phyloP scores from a whole-genome alignment of 2,113 vertebrate genomes.

The Chrysemys picta region DNA sequence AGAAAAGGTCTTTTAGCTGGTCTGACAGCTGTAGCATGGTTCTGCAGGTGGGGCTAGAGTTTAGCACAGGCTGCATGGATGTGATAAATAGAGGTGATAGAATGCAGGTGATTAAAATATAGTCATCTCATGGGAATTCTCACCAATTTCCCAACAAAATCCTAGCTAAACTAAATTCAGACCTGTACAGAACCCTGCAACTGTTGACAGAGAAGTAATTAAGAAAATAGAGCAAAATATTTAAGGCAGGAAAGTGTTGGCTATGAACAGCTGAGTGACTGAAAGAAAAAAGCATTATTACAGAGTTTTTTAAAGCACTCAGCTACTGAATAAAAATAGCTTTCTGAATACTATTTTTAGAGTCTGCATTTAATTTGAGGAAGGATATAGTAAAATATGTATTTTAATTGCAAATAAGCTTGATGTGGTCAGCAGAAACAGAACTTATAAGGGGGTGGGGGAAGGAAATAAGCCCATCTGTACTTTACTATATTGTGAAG shows the following conservation, averaged over 20 bases:
- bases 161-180: neutral
- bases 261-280: neutral
- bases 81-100: neutral
- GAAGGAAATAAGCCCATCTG: neutral
- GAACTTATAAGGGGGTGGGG: neutral
- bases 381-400: conserved; percentile 29
- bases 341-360: conserved; percentile 5
- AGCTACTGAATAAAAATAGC: conserved; percentile 27
- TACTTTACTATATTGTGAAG: neutral
- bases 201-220: conserved; percentile 34
- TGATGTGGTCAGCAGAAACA: neutral
- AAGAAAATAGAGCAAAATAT: conserved; percentile 33
- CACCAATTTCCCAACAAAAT: conserved; percentile 10
- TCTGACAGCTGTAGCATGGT: neutral
- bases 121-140: neutral
- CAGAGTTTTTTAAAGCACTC: conserved; percentile 13
- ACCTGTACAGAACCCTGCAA: conserved; percentile 13
- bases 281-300: neutral
- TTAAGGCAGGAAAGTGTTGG: conserved; percentile 19
- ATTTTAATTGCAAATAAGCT: conserved; percentile 45
- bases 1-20: neutral
- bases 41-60: neutral
- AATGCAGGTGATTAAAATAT: fast-evolving
- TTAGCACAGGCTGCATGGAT: neutral
- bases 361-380: conserved; percentile 33